Conservation (phyloP, 2,113 vertebrate species). For the Sitta europaea region DNA sequence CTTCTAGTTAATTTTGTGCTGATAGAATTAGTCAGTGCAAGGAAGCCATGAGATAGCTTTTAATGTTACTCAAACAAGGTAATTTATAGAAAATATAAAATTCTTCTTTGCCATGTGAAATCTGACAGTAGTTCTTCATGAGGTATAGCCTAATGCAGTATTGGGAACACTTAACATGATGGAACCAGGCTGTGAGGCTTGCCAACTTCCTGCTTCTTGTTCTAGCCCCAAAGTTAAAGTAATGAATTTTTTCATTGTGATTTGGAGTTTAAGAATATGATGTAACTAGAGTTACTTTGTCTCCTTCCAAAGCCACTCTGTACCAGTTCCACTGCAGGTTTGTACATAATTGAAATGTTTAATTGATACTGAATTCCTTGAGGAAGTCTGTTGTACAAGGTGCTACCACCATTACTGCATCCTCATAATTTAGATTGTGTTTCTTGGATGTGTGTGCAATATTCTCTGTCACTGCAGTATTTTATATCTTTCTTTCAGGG, state of each 20-base stretch:
- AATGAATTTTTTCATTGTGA: background rate
- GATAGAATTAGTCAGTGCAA: background rate
- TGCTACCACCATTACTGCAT: background rate
- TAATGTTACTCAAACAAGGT: background rate
- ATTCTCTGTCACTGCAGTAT: background rate
- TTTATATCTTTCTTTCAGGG: background rate
- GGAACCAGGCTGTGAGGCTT: background rate
- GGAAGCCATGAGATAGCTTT: background rate
- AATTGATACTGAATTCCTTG: background rate
- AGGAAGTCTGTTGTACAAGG: background rate
- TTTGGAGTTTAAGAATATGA: background rate
- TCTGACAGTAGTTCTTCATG: background rate
- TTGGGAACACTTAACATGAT: background rate
- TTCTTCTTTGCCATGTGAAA: background rate
- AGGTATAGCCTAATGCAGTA: background rate
- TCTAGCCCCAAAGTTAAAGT: background rate
- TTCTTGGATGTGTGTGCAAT: background rate
- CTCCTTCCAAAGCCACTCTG: background rate
- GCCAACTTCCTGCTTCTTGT: background rate
- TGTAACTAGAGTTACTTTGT: background rate
- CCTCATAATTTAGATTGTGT: background rate
- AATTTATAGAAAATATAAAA: background rate
- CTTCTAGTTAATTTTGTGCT: background rate
- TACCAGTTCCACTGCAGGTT: background rate
- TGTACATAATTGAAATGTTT: background rate